Evolutionary conservation across 2,797 vertebrate genomes (phyloP), one percentile per base, ranked within the genome.

Genomic region (Zalophus californianus): DNA sequence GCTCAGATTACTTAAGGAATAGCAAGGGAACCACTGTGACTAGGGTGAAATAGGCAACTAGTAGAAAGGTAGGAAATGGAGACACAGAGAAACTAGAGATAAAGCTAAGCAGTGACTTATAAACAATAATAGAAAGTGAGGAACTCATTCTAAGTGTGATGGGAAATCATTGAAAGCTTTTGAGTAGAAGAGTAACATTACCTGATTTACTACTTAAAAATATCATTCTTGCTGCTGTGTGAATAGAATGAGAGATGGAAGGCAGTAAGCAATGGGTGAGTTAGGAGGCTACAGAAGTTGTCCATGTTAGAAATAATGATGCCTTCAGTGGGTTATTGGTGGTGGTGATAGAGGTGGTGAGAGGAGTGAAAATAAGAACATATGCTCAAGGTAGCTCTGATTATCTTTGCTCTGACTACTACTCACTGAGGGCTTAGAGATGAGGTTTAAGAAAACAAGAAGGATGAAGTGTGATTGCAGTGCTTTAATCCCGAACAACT

Each of bases 241-340:
- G 44, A 87, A 35, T 41, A 56, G 8, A 50, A 29, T 35, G 29
- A 58, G 5, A 38, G 18, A 41, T 14, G 3, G 7, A 44, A 88
- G 3, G 35, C 2, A 11, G 8, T 77, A 35, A 58, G 14, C 48
- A 70, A 12, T 62, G 35, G 60, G 3, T 58, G 38, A 50, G 23
- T 68, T 50, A 27, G 56, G 12, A 35, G 16, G 3, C n/a, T 54
- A 21, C 0, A 27, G 8, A 82, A 7, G 2, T 52, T 60, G 3
- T 23, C 16, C 3, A 10, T 10, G 8, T 77, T 64, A 62, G 5
- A 91, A 3, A 29, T 14, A 11, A 73, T 3, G 15, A 56, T 52
- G 18, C 50, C 10, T 88, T 89, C 9, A 27, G 0, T 5, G 27
- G 12, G 12, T 23, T 25, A 23, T 0, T 60, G 11, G 0, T 56